A percentile compares a stretch with the other conserved stretches of the same genome.
Conservation (phyloP, 2,113 vertebrate species). For the Sinosuthora webbiana region DNA sequence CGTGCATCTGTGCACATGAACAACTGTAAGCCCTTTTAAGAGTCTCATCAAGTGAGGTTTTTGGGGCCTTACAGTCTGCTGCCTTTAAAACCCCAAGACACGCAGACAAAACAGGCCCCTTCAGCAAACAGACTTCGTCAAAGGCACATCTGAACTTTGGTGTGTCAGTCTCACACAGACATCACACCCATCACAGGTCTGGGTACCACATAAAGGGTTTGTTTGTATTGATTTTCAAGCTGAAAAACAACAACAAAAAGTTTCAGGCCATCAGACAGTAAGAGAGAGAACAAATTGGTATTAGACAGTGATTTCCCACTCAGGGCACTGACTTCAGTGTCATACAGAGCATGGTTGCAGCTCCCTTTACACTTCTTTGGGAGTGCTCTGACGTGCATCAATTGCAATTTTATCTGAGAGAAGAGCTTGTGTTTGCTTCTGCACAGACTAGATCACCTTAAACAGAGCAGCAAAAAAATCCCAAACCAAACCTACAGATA, state of each 20-base stretch:
- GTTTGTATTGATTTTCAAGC: background rate
- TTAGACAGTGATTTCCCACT: background rate
- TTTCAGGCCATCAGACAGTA: background rate
- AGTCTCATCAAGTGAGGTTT: background rate
- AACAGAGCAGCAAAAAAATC: background rate
- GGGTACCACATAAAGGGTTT: background rate
- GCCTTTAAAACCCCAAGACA: background rate
- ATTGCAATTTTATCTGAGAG: background rate
- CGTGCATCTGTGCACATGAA: fast-evolving
- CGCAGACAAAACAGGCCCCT: background rate
- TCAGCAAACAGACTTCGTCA: background rate
- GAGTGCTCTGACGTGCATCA: background rate
- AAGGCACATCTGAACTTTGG: background rate
- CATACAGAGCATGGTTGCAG: background rate
- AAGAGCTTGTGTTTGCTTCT: background rate
- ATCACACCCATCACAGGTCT: background rate
- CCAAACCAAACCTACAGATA: background rate
- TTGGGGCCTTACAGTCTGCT: background rate
- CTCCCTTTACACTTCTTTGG: background rate
- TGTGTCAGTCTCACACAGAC: background rate
- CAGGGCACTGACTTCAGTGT: fast-evolving
- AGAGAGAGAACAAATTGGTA: background rate
- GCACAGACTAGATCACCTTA: background rate
- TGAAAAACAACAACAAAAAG: background rate
- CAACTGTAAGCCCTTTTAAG: background rate